Evolutionary conservation across 2,797 vertebrate genomes (phyloP).

Genomic region (Sciurus vulgaris): DNA sequence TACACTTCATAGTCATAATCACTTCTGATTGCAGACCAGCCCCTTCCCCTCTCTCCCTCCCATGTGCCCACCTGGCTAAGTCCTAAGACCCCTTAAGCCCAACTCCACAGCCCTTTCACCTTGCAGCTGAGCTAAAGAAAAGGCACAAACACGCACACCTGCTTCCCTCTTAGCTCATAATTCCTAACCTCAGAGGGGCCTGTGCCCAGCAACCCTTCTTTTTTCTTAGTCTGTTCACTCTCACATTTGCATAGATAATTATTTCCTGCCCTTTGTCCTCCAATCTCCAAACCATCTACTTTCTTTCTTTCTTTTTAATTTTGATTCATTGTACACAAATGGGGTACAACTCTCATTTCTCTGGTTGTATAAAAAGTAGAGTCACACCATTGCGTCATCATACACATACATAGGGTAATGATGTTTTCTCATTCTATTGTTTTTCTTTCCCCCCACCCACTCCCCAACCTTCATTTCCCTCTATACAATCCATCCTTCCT

Average conservation of each 20-base stretch:
- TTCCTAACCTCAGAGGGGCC: not conserved
- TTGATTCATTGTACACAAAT: too few species aligned
- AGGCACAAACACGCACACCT: not conserved
- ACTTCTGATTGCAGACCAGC: not conserved
- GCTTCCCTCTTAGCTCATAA: not conserved
- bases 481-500: too few species aligned
- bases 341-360: too few species aligned
- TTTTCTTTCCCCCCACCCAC: too few species aligned
- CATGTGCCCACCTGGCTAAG: not conserved
- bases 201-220: not conserved
- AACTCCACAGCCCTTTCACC: not conserved
- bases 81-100: not conserved
- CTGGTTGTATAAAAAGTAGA: too few species aligned
- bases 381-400: too few species aligned
- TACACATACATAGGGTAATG: too few species aligned
- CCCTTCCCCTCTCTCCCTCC: not conserved
- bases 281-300: not conserved
- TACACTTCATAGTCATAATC: not conserved
- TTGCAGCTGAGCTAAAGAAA: not conserved
- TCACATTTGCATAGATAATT: not conserved
- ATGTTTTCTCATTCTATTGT: too few species aligned
- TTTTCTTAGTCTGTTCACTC: not conserved
- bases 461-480: too few species aligned
- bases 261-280: not conserved
- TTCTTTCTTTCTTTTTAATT: too few species aligned